Percentiles rank a stretch among this genome's conserved stretches.
Conservation (phyloP, 1,140 invertebrate genomes). For the Drosophila trapezifrons region DNA sequence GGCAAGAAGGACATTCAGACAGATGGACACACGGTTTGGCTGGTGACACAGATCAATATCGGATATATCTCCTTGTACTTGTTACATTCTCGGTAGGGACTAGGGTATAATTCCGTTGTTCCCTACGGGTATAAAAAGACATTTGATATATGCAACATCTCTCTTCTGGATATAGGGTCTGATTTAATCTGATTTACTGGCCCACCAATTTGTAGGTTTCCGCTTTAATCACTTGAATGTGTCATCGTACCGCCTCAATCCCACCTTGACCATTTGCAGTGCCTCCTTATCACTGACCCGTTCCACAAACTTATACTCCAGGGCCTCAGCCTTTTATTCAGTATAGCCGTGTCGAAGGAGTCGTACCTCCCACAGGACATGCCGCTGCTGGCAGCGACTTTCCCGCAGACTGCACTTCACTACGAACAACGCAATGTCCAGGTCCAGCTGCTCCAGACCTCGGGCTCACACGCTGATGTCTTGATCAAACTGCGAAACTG, state of each 20-base stretch:
- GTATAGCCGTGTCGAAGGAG: constrained; percentile 28
- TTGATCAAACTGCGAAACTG: constrained; percentile 43
- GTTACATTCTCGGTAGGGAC: too few species aligned
- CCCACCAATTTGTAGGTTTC: constrained; percentile 41
- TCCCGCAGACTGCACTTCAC: constrained; percentile 41
- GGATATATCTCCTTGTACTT: too few species aligned
- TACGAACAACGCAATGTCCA: constrained; percentile 33
- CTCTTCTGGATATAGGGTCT: too few species aligned
- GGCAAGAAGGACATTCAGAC: too few species aligned
- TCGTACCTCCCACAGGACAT: constrained; percentile 41
- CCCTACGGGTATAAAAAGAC: too few species aligned
- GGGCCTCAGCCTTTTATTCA: constrained; percentile 34
- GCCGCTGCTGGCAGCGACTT: constrained; percentile 25
- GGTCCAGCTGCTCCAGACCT: constrained; percentile 24
- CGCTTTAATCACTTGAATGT: constrained; percentile 20
- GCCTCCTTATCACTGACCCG: constrained; percentile 26
- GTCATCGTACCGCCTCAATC: constrained; percentile 43
- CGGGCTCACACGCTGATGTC: constrained; percentile 40
- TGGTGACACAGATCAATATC: too few species aligned
- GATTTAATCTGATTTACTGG: constrained; percentile 22
- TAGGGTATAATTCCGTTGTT: too few species aligned
- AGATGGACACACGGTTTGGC: too few species aligned
- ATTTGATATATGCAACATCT: too few species aligned
- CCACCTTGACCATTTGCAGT: constrained; percentile 8
- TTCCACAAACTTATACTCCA: constrained; percentile 35